A percentile compares a stretch with the other conserved stretches of the same genome.
Evolutionary conservation across 2,797 vertebrate species (phyloP).

Genomic region (Periophthalmus magnuspinnatus): DNA sequence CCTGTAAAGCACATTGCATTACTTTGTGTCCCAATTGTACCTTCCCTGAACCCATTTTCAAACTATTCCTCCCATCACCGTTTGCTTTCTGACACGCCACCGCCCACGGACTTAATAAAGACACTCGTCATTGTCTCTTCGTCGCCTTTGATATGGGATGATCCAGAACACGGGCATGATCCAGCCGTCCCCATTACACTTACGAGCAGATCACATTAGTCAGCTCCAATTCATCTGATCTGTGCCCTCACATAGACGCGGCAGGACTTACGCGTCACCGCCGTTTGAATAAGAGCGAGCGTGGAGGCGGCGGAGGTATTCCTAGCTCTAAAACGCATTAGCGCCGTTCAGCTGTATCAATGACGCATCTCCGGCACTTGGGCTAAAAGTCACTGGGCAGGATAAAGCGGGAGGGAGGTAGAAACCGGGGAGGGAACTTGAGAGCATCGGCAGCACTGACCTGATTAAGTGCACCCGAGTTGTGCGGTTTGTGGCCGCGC

Average conservation of each 20-base stretch:
- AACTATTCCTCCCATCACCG: too few species aligned
- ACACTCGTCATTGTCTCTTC: neutral
- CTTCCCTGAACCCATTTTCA: too few species aligned
- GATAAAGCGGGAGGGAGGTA: slow-evolving; percentile 4
- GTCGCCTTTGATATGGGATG: slow-evolving; percentile 20
- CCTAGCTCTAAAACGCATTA: slow-evolving; percentile 31
- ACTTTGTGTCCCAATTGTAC: too few species aligned
- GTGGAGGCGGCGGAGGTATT: slow-evolving; percentile 28
- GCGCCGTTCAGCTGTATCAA: slow-evolving; percentile 33
- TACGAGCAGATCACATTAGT: slow-evolving; percentile 37
- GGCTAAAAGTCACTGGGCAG: slow-evolving; percentile 14
- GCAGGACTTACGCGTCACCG: slow-evolving; percentile 36
- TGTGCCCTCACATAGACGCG: neutral
- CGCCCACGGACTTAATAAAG: neutral
- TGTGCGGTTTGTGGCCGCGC: slow-evolving; percentile 28
- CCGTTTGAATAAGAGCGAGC: slow-evolving; percentile 38
- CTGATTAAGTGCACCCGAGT: slow-evolving; percentile 32
- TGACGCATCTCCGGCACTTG: slow-evolving; percentile 19
- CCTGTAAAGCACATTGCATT: too few species aligned
- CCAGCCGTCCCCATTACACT: slow-evolving; percentile 7
- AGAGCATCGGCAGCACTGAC: slow-evolving; percentile 35
- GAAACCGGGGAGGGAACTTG: slow-evolving; percentile 12
- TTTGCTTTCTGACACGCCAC: neutral
- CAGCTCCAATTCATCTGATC: slow-evolving; percentile 46
- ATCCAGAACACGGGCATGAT: slow-evolving; percentile 27